Percentiles rank a stretch among this genome's conserved stretches.
Evolutionary conservation across 2,888 invertebrate genomes (phyloP).

Genomic region (Nomada hirtipes): DNA sequence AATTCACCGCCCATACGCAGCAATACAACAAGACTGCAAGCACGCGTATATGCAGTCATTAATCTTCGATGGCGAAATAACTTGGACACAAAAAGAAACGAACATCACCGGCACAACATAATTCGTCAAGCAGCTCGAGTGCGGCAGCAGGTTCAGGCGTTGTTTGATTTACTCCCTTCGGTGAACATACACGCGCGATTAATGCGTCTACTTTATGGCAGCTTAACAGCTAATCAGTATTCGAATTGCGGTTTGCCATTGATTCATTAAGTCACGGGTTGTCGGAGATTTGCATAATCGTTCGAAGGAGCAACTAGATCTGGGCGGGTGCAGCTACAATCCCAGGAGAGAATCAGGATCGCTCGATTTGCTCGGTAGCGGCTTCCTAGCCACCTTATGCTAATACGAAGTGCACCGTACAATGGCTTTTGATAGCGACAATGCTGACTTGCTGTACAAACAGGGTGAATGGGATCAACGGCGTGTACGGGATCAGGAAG

Average conservation of each 20-base stretch:
- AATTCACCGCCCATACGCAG: neutral
- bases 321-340: constrained; percentile 44
- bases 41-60: neutral
- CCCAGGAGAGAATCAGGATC: constrained; percentile 53
- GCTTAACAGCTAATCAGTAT: constrained; percentile 44
- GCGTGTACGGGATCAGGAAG: constrained; percentile 46
- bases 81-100: neutral
- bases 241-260: constrained; percentile 56
- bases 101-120: constrained; percentile 8
- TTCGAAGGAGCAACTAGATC: constrained; percentile 52
- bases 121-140: constrained; percentile 4
- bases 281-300: constrained; percentile 61
- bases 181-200: constrained; percentile 12
- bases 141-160: constrained; percentile 10
- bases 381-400: constrained; percentile 57
- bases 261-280: constrained; percentile 59
- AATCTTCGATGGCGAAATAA: constrained; percentile 10
- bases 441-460: constrained; percentile 56
- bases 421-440: constrained; percentile 63
- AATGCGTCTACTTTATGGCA: constrained; percentile 34
- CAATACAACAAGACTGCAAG: neutral
- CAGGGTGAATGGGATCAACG: constrained; percentile 44
- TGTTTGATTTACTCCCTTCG: constrained; percentile 25
- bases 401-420: constrained; percentile 45
- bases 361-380: constrained; percentile 56